Conservation (phyloP, 2,113 vertebrate species). For the Synchiropus splendidus region DNA sequence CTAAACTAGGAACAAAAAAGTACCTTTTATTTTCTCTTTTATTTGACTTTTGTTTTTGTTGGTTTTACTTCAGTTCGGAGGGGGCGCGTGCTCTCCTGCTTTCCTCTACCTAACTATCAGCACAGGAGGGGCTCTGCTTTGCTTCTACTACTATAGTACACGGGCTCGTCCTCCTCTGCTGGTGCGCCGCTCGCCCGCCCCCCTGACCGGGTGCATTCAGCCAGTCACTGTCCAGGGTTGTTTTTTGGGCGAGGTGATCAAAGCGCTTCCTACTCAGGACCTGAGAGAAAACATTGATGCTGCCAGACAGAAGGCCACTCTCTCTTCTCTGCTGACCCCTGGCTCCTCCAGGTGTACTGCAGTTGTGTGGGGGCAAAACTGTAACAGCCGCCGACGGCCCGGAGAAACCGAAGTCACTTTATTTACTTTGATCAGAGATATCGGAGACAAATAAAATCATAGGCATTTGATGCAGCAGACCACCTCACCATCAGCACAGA, state of each 20-base stretch:
- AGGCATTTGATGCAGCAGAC: slow-evolving; percentile 20
- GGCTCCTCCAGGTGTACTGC: slow-evolving; percentile 5
- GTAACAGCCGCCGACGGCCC: slow-evolving; percentile 31
- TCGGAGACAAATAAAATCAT: slow-evolving; percentile 9
- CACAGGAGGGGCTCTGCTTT: slow-evolving; percentile 66
- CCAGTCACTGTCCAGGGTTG: slow-evolving; percentile 59
- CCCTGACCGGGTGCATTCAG: slow-evolving; percentile 35
- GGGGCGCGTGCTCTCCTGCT: slow-evolving; percentile 35
- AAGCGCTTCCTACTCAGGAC: slow-evolving; percentile 62
- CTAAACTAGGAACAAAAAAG: slow-evolving; percentile 67
- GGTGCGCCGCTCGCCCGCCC: slow-evolving; percentile 31
- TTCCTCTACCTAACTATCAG: slow-evolving; percentile 50
- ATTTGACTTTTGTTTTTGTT: slow-evolving; percentile 28
- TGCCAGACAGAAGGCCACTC: slow-evolving; percentile 58
- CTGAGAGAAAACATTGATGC: slow-evolving; percentile 57
- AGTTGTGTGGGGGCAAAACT: background rate
- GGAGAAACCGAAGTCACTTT: slow-evolving; percentile 11
- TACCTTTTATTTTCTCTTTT: slow-evolving; percentile 60
- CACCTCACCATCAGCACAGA: slow-evolving; percentile 27
- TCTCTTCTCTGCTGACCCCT: slow-evolving; percentile 28
- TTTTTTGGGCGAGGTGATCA: slow-evolving; percentile 42
- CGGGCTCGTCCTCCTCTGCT: slow-evolving; percentile 36
- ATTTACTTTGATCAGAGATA: background rate
- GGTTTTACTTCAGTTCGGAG: slow-evolving; percentile 5
- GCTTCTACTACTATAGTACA: slow-evolving; percentile 53